Conservation (phyloP, 2,113 vertebrate genomes). For the Ranitomeya imitator region DNA sequence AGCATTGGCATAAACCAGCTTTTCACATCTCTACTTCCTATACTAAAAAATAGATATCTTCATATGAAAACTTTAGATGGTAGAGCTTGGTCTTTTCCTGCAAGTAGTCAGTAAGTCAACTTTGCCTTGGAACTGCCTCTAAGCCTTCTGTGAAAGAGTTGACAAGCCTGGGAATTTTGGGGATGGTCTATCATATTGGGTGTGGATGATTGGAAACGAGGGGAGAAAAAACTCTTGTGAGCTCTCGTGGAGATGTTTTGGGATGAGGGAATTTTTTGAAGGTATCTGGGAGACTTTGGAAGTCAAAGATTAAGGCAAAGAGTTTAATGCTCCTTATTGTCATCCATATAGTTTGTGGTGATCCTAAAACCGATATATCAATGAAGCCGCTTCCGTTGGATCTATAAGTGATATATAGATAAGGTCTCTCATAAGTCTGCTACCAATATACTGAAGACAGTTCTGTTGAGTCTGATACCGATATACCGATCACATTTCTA, state of each 20-base stretch:
- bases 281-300: neutral
- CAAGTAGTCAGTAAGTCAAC: slow-evolving; percentile 15
- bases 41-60: neutral
- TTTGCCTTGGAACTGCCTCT: neutral
- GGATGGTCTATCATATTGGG: neutral
- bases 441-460: neutral
- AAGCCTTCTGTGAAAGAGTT: neutral
- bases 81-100: neutral
- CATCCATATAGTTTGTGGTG: neutral
- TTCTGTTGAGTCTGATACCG: neutral
- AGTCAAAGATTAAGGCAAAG: neutral
- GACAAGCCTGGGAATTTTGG: neutral
- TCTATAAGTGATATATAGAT: neutral
- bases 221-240: neutral
- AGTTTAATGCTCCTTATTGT: neutral
- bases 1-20: neutral
- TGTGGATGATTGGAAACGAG: neutral
- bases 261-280: slow-evolving; percentile 20
- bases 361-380: neutral
- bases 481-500: neutral
- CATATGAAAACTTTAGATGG: slow-evolving; percentile 8
- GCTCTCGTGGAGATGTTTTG: neutral
- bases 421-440: neutral
- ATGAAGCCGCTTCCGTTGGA: neutral
- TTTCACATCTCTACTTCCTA: neutral